Evolutionary conservation across 2,888 invertebrate genomes (phyloP), one percentile per base, ranked within the genome.

Genomic region (Idaea biselata): DNA sequence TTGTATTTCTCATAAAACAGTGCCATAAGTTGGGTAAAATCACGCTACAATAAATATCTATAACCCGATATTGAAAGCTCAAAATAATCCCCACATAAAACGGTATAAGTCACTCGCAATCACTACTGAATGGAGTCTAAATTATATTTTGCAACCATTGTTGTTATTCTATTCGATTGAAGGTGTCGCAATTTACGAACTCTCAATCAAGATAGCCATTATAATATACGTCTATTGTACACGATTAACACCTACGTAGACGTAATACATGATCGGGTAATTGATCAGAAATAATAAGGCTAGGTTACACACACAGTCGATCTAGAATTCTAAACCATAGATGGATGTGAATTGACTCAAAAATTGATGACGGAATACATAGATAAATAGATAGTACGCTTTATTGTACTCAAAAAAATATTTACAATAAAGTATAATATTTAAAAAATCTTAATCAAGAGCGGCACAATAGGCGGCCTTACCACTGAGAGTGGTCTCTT

Each of bases 161-260:
- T 18, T 56, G 18, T 56, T 14, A 18, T 18, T 18, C 16, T 55
- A 55, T 16, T 58, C 55, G 44, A 65, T 60, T 55, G 25, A 63
- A 60, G 61, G 61, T 60, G 60, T 66, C 60, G 58, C 53, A 60
- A 31, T 54, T 60, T 55, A 53, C 44, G 63, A 59, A 56, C 58
- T 58, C 60, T 65, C 61, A 64, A 70, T 68, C 65, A 63, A 63
- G 64, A 63, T 68, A 68, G 18, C 44, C 44, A 44, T 67, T 63
- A 60, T 60, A 61, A 58, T 57, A 65, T 63, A 60, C 44, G 58
- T 44, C 63, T 61, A 68, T 68, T 69, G 69, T 69, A 63, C 60
- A 64, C 66, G 65, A 63, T 69, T 65, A 66, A 62, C 69, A 67
- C 71, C 71, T 66, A 71, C 69, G 56, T 60, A 44, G 44, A 44